Evolutionary conservation across 2,888 invertebrate species (phyloP).

Genomic region (Cheiracanthium punctorium): DNA sequence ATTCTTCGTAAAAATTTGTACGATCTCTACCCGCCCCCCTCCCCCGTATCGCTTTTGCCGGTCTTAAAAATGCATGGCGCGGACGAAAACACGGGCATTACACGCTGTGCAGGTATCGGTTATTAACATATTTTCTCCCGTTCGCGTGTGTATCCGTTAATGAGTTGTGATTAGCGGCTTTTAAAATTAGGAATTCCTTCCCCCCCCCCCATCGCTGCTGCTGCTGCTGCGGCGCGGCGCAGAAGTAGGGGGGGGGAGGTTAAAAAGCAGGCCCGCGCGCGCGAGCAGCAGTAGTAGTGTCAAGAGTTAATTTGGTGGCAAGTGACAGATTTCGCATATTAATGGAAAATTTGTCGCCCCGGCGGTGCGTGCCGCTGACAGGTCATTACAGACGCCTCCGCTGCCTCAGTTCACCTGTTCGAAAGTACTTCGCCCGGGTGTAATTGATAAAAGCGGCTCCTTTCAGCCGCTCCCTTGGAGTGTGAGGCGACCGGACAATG

Average conservation of each 20-base stretch:
- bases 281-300: conserved; percentile 37
- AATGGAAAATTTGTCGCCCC: conserved; percentile 59
- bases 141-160: conserved; percentile 5
- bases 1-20: too few relatives aligned
- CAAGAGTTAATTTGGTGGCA: conserved; percentile 69
- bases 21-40: too few relatives aligned
- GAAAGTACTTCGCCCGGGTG: conserved; percentile 45
- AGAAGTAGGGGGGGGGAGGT: conserved; percentile 5
- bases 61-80: background rate
- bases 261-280: conserved; percentile 26
- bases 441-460: conserved; percentile 41
- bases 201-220: too few relatives aligned
- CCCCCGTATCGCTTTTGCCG: too few relatives aligned
- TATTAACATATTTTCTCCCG: background rate
- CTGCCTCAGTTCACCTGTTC: conserved; percentile 52
- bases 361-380: conserved; percentile 53
- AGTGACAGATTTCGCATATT: conserved; percentile 70
- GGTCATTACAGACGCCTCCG: conserved; percentile 63
- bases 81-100: too few relatives aligned
- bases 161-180: background rate
- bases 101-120: background rate
- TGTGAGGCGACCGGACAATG: conserved; percentile 58
- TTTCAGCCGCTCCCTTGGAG: conserved; percentile 44
- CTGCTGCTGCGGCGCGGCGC: too few relatives aligned
- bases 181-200: background rate